phyloP scores from a whole-genome alignment of 2,113 vertebrate species.

The Cyprinodon variegatus region DNA sequence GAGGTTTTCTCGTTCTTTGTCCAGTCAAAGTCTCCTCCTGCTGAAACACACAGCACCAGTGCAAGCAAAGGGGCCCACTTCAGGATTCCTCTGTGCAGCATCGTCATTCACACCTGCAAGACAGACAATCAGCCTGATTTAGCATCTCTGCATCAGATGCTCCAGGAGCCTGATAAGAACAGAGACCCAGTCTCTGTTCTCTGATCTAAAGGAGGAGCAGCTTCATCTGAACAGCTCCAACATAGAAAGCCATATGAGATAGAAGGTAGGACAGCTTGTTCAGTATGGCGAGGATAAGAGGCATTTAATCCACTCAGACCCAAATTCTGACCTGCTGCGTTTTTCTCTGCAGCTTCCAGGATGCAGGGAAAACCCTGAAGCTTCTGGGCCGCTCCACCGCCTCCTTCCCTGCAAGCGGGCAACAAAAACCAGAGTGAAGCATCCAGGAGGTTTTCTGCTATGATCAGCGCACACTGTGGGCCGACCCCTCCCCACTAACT shows the following conservation, averaged over 20 bases:
- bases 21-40: constrained; percentile 77
- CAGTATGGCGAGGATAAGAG: constrained; percentile 66
- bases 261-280: constrained; percentile 73
- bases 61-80: constrained; percentile 62
- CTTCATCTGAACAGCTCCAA: constrained; percentile 74
- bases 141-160: not conserved
- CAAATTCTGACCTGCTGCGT: constrained; percentile 76
- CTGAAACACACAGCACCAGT: constrained; percentile 53
- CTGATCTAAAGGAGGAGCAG: not conserved
- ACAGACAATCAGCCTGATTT: not conserved
- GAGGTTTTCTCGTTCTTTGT: constrained; percentile 82
- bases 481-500: constrained; percentile 37
- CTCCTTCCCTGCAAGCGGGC: constrained; percentile 12
- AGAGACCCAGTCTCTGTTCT: too few relatives aligned
- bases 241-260: constrained; percentile 70
- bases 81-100: constrained; percentile 33
- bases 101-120: constrained; percentile 59
- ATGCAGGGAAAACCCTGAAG: constrained; percentile 61
- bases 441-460: constrained; percentile 67
- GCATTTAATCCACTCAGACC: constrained; percentile 58
- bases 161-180: not conserved
- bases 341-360: constrained; percentile 67
- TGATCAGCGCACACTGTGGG: constrained; percentile 39
- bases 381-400: constrained; percentile 39
- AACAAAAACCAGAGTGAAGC: constrained; percentile 55